Base-by-base conservation (phyloP, 2,797 vertebrate species). In the Spinibarbus caldwelli region DNA sequence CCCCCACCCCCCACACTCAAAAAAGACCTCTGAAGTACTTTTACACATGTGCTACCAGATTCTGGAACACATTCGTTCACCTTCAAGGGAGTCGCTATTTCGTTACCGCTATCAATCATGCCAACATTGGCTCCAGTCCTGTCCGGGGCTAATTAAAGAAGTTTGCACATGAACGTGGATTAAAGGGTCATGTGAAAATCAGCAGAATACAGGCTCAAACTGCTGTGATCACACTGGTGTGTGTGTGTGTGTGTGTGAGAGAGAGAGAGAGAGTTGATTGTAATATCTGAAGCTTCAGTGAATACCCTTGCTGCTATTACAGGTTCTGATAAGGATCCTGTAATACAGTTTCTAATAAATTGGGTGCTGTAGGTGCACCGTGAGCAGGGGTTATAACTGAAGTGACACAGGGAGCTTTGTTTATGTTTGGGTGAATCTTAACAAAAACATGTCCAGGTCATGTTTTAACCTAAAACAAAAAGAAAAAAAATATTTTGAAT, bases 141-240 rank as follows among this genome's bases (percentile, higher is more conserved):
- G 78, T 64, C 71, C 7, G n/a, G 80, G 73, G 76, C 54, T 88
- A 80, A 83, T 87, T 80, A 78, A 64, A 79, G 70, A 75, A 79
- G 67, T 87, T 88, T 89, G 89, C 89, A 88, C 85, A 88, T 68
- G 57, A 81, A 64, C 52, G 68, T 73, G 85, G 41, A 77, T 81
- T 70, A 82, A 77, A 82, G 70, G 82, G 70, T 83, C n/a, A 52
- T 83, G 15, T 87, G 83, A 86, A 67, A 73, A 62, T 67, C 73
- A 64, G 47, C 54, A 67, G 78, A 78, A 38, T 57, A 66, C 21
- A 85, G 79, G 36, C 64, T 78, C 7, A 11, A 43, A 54, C 80
- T 66, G 73, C 73, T 80, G 31, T 84, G 62, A 52, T 43, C 49
- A 23, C 54, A 62, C 45, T 8, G 1, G 71, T 79, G 29, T 19